Evolutionary conservation across 2,888 invertebrate species (phyloP), one percentile per base, ranked within the genome.

Genomic region (Pyralis farinalis): DNA sequence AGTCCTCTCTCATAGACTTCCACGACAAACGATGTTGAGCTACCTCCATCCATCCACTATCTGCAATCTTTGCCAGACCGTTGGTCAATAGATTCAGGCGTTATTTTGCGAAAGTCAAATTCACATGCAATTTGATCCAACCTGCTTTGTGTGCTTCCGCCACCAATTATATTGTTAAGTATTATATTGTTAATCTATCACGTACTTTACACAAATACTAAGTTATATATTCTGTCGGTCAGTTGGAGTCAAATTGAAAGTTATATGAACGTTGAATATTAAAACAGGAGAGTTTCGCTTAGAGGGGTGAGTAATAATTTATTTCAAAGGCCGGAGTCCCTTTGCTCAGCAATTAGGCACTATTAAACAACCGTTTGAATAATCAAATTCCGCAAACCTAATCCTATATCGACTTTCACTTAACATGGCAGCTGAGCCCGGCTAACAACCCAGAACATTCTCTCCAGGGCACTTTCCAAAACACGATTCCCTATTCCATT

Each of bases 401-500:
- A 81, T 79, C 77, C 77, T 63, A 63, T 82, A 84, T 86, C 86
- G 81, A 81, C 77, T 85, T 85, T 82, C 84, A 75, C 81, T 81
- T 71, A 79, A 71, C 73, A 76, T 72, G 69, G 68, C 16, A 16
- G 58, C 51, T 51, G 60, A 51, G 62, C 66, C 71, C 68, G 56
- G 65, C 72, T 77, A 80, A 80, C 80, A 77, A 75, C 72, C 78
- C 66, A 65, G 77, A 82, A 78, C 80, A 78, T 78, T 80, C 80
- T 77, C 79, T 80, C 79, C 72, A 71, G 82, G 78, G 78, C 82
- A 83, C 83, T 85, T 83, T 82, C 82, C 72, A 76, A 84, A 85
- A 82, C 83, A 83, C 76, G 80, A 78, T 81, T 78, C 85, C 83
- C 82, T 84, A 83, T 86, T 86, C 87, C 87, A 87, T 87, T 86